phyloP scores from a whole-genome alignment of 2,113 vertebrate genomes.

The Strix uralensis region DNA sequence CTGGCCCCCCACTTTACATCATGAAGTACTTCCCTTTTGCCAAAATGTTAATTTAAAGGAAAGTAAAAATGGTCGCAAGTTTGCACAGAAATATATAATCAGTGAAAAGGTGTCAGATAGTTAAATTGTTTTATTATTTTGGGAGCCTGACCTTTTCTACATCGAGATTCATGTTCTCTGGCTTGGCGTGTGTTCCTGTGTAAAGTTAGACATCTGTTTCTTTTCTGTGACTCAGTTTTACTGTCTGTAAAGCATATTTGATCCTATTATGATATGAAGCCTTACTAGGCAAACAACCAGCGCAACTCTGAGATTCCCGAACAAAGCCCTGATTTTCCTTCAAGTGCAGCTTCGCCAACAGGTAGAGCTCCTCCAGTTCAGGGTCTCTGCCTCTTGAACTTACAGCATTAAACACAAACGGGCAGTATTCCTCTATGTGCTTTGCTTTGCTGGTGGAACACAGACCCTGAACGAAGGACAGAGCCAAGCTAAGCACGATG shows the following conservation, averaged over 20 bases:
- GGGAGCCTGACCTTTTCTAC: neutral
- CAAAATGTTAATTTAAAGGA: neutral
- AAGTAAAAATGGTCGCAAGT: neutral
- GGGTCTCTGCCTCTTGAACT: neutral
- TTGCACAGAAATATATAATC: neutral
- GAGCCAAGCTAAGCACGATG: fast-evolving
- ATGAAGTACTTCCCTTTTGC: neutral
- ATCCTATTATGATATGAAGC: neutral
- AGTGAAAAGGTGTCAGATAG: neutral
- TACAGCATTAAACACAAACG: neutral
- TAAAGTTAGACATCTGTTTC: neutral
- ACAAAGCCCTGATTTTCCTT: neutral
- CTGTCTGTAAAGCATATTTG: neutral
- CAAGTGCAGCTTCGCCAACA: neutral
- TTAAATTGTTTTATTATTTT: neutral
- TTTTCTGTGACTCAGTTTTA: neutral
- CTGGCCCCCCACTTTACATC: neutral
- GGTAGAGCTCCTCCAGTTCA: neutral
- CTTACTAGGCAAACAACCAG: neutral
- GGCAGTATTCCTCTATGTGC: neutral
- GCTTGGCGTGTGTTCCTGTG: neutral
- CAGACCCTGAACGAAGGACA: neutral
- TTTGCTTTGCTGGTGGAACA: neutral
- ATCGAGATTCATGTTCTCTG: neutral
- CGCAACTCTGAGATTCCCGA: neutral